These are phyloP conservation scores for Phalloptychus januarius DNA, from an alignment of 2,797 vertebrate genomes.

Conservation along the genomic window DNA sequence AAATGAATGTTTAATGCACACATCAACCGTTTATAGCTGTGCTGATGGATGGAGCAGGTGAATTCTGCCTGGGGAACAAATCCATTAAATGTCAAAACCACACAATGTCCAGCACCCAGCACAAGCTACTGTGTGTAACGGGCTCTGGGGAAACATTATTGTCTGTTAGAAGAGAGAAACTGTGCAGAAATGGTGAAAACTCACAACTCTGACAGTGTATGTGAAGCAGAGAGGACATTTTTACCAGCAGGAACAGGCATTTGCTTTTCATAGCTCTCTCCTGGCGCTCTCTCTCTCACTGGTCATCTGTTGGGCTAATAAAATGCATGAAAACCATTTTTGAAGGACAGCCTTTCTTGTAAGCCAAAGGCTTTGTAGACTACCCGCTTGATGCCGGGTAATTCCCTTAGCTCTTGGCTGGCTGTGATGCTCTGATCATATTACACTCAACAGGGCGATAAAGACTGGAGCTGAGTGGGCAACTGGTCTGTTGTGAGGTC, in stretches of 20 bases:
- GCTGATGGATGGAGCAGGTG: slow-evolving; percentile 6
- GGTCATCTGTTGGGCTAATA: slow-evolving; percentile 54
- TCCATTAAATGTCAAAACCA: slow-evolving; percentile 23
- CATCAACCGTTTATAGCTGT: slow-evolving; percentile 3
- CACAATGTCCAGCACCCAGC: slow-evolving; percentile 29
- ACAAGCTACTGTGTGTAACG: slow-evolving; percentile 15
- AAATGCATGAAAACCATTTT: slow-evolving; percentile 58
- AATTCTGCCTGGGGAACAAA: slow-evolving; percentile 16
- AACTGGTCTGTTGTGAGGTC: slow-evolving; percentile 33
- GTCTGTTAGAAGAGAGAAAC: slow-evolving; percentile 25
- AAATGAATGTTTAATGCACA: slow-evolving; percentile 16
- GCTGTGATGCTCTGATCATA: slow-evolving; percentile 60
- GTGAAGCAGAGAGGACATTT: slow-evolving; percentile 33
- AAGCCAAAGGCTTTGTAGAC: slow-evolving; percentile 58
- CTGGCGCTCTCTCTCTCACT: slow-evolving; percentile 29
- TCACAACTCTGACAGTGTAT: slow-evolving; percentile 23
- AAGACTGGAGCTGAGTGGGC: slow-evolving; percentile 46
- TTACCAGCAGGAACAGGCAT: slow-evolving; percentile 39
- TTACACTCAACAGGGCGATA: slow-evolving; percentile 57
- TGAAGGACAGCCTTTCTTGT: slow-evolving; percentile 48
- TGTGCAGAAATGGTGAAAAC: slow-evolving; percentile 38
- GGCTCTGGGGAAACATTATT: slow-evolving; percentile 30
- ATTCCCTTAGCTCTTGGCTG: slow-evolving; percentile 61
- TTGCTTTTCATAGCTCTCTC: slow-evolving; percentile 52
- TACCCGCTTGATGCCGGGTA: slow-evolving; percentile 39